Conservation (phyloP, 2,113 vertebrate species). For the Brachypodius melanocephalos region DNA sequence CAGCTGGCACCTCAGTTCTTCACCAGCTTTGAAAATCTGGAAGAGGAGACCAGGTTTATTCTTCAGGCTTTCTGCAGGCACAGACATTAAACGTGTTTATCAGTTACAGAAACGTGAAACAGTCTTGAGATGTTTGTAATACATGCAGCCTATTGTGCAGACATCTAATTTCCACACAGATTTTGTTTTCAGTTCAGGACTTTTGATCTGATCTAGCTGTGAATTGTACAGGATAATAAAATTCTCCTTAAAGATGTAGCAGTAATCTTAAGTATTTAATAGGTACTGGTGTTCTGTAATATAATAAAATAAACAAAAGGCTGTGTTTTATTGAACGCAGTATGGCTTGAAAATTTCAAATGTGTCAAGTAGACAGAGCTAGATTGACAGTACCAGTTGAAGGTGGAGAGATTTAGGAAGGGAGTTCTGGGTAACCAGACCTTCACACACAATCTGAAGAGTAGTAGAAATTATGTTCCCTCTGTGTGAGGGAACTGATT, state of each 20-base stretch:
- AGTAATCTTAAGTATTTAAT: background rate
- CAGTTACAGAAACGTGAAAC: background rate
- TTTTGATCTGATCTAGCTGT: background rate
- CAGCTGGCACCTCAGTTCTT: background rate
- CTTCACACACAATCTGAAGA: background rate
- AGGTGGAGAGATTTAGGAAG: background rate
- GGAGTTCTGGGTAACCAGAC: background rate
- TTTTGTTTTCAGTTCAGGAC: background rate
- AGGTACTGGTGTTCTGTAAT: background rate
- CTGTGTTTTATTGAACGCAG: background rate
- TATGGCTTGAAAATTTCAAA: background rate
- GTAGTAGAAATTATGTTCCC: background rate
- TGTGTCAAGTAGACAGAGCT: background rate
- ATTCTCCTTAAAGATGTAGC: background rate
- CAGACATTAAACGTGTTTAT: background rate
- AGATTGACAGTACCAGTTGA: background rate
- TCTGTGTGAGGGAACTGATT: background rate
- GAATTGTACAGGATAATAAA: background rate
- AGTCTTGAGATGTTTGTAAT: background rate
- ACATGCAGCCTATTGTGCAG: background rate
- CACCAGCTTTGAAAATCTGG: background rate
- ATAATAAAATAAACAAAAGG: background rate
- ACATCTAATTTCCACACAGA: background rate
- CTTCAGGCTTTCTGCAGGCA: background rate
- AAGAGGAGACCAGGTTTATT: background rate